Percentiles rank a stretch among this genome's conserved stretches.
Evolutionary conservation across 2,797 vertebrate genomes (phyloP).

Genomic region (Streptopelia turtur): DNA sequence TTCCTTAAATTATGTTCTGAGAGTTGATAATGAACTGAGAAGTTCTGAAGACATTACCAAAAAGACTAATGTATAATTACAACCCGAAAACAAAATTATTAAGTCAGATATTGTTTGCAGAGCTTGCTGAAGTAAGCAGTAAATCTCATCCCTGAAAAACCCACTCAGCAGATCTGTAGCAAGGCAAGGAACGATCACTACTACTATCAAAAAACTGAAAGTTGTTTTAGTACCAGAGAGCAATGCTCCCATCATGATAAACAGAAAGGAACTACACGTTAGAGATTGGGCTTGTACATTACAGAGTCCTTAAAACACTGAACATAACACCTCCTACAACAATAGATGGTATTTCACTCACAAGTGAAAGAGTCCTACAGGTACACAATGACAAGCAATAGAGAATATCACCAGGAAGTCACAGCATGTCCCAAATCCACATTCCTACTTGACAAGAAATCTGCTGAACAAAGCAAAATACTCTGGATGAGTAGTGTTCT

Average conservation of each 20-base stretch:
- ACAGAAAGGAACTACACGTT: not conserved
- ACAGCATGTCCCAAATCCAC: not conserved
- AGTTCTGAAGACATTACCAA: constrained; percentile 59
- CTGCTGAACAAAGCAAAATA: not conserved
- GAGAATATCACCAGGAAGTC: not conserved
- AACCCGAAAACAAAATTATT: constrained; percentile 55
- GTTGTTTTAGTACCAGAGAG: not conserved
- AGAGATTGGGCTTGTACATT: not conserved
- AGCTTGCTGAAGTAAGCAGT: constrained; percentile 10
- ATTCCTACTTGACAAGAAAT: not conserved
- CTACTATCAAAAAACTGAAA: not conserved
- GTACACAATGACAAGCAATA: not conserved
- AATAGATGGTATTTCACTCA: not conserved
- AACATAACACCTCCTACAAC: not conserved
- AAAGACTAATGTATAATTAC: constrained; percentile 53
- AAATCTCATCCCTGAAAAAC: constrained; percentile 24
- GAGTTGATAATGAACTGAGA: constrained; percentile 58
- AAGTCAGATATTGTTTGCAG: constrained; percentile 28
- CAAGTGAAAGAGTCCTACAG: not conserved
- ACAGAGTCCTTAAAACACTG: not conserved
- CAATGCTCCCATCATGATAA: not conserved
- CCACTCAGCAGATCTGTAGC: not conserved
- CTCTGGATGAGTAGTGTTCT: not conserved
- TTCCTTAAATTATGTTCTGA: constrained; percentile 44
- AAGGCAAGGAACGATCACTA: not conserved